phyloP scores from a whole-genome alignment of 2,797 vertebrate species.

The Acanthis flammea region DNA sequence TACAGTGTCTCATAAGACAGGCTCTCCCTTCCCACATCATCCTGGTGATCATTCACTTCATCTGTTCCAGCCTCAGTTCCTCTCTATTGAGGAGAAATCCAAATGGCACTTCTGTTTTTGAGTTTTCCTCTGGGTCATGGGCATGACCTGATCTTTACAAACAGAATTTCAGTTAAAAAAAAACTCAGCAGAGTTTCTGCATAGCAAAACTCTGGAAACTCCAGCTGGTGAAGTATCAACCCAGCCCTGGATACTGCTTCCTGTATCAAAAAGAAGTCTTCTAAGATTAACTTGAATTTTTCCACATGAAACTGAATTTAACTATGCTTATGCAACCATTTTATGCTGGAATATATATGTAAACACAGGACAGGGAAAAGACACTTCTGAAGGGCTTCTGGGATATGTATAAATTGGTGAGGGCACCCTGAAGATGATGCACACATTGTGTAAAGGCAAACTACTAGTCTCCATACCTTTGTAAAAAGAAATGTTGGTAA shows the following conservation, averaged over 20 bases:
- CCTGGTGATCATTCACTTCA: background rate
- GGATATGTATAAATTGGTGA: background rate
- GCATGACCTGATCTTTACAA: background rate
- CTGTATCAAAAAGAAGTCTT: background rate
- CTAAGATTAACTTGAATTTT: background rate
- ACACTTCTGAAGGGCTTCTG: background rate
- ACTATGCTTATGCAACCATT: background rate
- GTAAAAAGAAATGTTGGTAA: background rate
- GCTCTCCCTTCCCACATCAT: background rate
- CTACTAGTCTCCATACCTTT: background rate
- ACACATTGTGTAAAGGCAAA: background rate
- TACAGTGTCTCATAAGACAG: background rate
- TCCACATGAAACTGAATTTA: background rate
- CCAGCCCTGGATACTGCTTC: background rate
- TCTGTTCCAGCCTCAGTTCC: background rate
- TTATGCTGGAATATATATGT: background rate
- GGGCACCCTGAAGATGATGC: background rate
- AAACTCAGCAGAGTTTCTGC: background rate
- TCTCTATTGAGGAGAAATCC: background rate
- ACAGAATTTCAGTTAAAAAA: background rate
- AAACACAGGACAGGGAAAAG: background rate
- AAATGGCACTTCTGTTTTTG: background rate
- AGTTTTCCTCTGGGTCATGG: background rate
- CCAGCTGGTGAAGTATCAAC: background rate
- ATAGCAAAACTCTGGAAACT: background rate